A percentile compares a stretch with the other conserved stretches of the same genome.
Conservation (phyloP, 2,113 vertebrate genomes). For the Pseudorhombus dupliciocellatus region DNA sequence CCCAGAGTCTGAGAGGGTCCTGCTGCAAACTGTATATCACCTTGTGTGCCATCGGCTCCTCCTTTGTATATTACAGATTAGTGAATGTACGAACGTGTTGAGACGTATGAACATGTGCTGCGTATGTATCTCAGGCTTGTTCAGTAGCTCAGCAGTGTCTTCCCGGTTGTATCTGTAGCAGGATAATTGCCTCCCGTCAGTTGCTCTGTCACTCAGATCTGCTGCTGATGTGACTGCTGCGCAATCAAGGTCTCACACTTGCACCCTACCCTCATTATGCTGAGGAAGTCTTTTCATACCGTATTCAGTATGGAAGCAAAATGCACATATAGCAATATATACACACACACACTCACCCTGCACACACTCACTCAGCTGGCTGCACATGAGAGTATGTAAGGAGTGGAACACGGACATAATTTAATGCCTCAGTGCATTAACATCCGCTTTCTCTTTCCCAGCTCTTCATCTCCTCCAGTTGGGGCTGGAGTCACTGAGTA, state of each 20-base stretch:
- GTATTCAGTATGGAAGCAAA: neutral
- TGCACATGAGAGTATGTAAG: constrained; percentile 18
- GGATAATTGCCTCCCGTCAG: constrained; percentile 60
- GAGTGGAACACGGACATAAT: constrained; percentile 47
- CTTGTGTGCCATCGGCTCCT: neutral
- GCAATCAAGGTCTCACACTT: constrained; percentile 20
- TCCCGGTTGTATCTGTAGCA: constrained; percentile 7
- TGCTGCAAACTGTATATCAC: neutral
- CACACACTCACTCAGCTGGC: constrained; percentile 7
- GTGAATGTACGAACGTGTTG: constrained; percentile 14
- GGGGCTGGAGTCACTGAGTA: constrained; percentile 31
- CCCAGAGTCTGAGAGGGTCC: neutral
- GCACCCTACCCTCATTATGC: constrained; percentile 17
- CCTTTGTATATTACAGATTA: neutral
- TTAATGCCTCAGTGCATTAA: constrained; percentile 56
- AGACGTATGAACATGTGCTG: constrained; percentile 14
- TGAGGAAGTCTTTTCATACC: constrained; percentile 3
- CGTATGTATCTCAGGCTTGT: neutral
- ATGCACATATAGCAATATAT: constrained; percentile 1
- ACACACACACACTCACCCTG: constrained; percentile 7
- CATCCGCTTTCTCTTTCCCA: constrained; percentile 33
- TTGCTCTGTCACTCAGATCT: constrained; percentile 51
- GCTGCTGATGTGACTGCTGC: constrained; percentile 21
- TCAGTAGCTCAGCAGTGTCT: neutral
- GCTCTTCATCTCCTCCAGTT: constrained; percentile 35